Evolutionary conservation across 2,113 vertebrate genomes (phyloP).

Genomic region (Cyanoderma ruficeps): DNA sequence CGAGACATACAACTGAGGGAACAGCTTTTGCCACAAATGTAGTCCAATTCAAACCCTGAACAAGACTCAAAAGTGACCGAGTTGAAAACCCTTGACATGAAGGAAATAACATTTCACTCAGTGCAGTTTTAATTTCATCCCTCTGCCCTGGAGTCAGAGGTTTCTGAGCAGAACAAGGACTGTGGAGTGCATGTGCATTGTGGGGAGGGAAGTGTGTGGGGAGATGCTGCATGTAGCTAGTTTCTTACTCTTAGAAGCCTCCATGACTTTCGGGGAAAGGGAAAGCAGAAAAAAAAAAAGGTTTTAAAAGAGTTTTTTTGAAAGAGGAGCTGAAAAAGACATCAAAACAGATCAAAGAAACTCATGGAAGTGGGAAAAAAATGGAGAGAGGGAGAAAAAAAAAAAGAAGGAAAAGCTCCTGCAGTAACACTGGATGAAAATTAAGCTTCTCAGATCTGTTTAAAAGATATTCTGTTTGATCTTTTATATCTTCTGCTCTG

Average conservation of each 20-base stretch:
- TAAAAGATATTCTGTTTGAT: conserved; percentile 80
- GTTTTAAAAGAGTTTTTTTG: conserved; percentile 66
- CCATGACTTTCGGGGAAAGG: conserved; percentile 56
- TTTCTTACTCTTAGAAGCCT: conserved; percentile 51
- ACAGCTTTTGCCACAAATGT: conserved; percentile 43
- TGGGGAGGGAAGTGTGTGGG: neutral
- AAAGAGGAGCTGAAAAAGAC: conserved; percentile 72
- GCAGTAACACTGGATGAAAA: conserved; percentile 74
- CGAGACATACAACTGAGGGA: conserved; percentile 31
- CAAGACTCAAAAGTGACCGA: conserved; percentile 38
- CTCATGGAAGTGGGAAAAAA: conserved; percentile 57
- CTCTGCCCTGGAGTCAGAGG: conserved; percentile 40
- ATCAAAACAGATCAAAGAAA: conserved; percentile 80
- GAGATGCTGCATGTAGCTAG: neutral
- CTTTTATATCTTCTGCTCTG: conserved; percentile 76
- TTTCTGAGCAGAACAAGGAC: conserved; percentile 4
- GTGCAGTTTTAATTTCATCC: conserved; percentile 54
- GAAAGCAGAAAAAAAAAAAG: neutral
- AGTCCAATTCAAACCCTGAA: conserved; percentile 49
- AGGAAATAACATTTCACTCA: conserved; percentile 51
- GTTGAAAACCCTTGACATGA: conserved; percentile 60
- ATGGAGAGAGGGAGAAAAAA: neutral
- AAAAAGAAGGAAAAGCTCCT: conserved; percentile 47
- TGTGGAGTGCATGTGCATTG: neutral
- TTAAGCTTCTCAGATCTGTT: conserved; percentile 76